Base-by-base conservation (phyloP, 2,113 vertebrate species). In the Ciconia stormi region DNA sequence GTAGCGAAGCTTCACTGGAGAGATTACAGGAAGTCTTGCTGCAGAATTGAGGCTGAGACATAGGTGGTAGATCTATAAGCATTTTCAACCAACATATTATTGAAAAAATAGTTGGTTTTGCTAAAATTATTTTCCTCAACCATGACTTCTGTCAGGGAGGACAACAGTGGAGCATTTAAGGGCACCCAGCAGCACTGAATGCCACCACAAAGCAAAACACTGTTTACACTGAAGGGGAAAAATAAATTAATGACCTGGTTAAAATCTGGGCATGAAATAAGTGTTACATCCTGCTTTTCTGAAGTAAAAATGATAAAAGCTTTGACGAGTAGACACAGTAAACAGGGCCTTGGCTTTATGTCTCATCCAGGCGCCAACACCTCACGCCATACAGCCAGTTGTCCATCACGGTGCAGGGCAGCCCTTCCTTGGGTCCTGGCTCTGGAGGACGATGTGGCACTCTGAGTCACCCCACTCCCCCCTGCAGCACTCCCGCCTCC, bases 331-430 rank as follows among this genome's bases (percentile, higher is more conserved):
- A 93, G 66, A 52, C 16, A 32, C 11, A 59, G 55, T 25, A 92
- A 65, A 69, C 44, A 65, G 7, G 7, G 21, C 63, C 73, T 92
- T 81, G 46, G 34, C 29, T 88, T 73, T 70, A 25, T 77, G 58
- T 55, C 32, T 83, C 79, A 80, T 26, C 19, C 38, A 34, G 34
- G 21, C 1, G 21, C 21, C 46, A 85, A 7, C 46, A 77, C 6
- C 19, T 78, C n/a, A 16, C 1, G 1, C 29, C 0, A 0, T 7
- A 8, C 30, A 66, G 19, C 53, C 44, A n/a, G 29, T 13, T 1
- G 1, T 15, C 44, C 10, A 6, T n/a, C 36, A 3, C 0, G 3
- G 34, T 19, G 23, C 23, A 53, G 36, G 2, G 3, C 17, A 65
- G 38, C 11, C 46, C 20, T n/a, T 34, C 42, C 53, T 62, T 27